These are phyloP conservation scores for Numida meleagris DNA, from an alignment of 2,113 vertebrate species.

Conservation along the genomic window DNA sequence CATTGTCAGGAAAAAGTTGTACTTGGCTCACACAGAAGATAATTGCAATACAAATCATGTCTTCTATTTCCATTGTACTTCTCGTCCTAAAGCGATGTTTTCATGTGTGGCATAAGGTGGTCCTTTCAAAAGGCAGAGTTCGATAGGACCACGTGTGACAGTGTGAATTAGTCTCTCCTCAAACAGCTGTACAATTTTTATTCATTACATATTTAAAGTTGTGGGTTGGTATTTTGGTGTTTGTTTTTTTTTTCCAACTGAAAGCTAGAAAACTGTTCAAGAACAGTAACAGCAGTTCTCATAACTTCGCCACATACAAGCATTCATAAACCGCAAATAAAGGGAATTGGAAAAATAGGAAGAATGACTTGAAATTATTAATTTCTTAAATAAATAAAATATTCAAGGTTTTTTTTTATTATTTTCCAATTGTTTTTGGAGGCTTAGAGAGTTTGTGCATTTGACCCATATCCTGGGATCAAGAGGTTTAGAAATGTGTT, in stretches of 20 bases:
- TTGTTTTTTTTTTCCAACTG: not conserved
- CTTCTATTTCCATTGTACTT: constrained; percentile 33
- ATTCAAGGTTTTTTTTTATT: not conserved
- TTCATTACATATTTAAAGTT: not conserved
- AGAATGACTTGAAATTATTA: not conserved
- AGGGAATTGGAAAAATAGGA: not conserved
- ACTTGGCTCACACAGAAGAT: constrained; percentile 20
- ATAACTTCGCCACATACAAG: not conserved
- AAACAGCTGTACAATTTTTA: not conserved
- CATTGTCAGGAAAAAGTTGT: constrained; percentile 36
- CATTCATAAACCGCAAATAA: not conserved
- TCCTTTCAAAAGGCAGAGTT: not conserved
- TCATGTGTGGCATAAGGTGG: not conserved
- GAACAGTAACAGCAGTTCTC: not conserved
- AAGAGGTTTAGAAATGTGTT: not conserved
- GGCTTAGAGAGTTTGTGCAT: not conserved
- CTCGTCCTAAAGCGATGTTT: not conserved
- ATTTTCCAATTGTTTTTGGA: not conserved
- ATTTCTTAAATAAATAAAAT: not conserved
- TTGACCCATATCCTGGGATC: not conserved
- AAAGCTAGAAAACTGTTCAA: not conserved
- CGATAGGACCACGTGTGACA: not conserved
- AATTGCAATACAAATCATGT: constrained; percentile 38
- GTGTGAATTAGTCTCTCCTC: not conserved
- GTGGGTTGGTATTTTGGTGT: not conserved